Evolutionary conservation across 2,888 invertebrate genomes (phyloP).

Genomic region (Ectemnius lituratus): DNA sequence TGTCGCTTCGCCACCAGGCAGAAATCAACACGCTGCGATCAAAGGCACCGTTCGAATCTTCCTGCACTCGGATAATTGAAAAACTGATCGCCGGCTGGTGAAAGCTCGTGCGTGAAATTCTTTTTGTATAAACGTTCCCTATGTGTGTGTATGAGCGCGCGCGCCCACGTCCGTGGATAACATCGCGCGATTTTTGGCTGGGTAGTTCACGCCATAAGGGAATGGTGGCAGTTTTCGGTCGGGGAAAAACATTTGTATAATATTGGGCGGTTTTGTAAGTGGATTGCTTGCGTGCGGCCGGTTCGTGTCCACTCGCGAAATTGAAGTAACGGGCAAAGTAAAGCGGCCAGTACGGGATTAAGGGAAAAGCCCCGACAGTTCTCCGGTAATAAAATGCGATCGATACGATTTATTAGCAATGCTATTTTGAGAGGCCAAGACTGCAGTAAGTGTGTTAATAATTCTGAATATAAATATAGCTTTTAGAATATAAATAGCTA

Average conservation of each 20-base stretch:
- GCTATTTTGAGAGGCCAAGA: no score
- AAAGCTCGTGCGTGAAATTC: conserved; percentile 57
- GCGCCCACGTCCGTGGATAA: neutral
- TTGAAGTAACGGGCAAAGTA: conserved; percentile 16
- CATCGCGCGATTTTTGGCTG: no score
- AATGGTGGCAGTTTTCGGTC: neutral
- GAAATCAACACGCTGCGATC: conserved; percentile 53
- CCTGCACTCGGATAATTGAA: conserved; percentile 60
- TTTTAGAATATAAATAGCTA: no score
- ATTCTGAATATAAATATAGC: no score
- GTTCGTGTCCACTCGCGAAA: conserved; percentile 32
- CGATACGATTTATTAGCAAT: no score
- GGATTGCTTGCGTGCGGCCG: conserved; percentile 41
- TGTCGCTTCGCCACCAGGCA: conserved; percentile 1
- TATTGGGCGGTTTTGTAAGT: conserved; percentile 32
- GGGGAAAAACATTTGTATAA: neutral
- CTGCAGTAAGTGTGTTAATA: no score
- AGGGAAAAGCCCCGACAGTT: no score
- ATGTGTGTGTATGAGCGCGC: conserved; percentile 18
- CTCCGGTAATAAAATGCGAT: no score
- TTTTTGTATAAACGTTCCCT: neutral
- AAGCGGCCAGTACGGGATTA: no score
- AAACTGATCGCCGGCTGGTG: conserved; percentile 52
- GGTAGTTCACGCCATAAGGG: conserved; percentile 20
- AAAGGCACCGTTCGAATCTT: conserved; percentile 50